Conservation (phyloP, 2,888 invertebrate species). For the Orthonychiurus folsomi region DNA sequence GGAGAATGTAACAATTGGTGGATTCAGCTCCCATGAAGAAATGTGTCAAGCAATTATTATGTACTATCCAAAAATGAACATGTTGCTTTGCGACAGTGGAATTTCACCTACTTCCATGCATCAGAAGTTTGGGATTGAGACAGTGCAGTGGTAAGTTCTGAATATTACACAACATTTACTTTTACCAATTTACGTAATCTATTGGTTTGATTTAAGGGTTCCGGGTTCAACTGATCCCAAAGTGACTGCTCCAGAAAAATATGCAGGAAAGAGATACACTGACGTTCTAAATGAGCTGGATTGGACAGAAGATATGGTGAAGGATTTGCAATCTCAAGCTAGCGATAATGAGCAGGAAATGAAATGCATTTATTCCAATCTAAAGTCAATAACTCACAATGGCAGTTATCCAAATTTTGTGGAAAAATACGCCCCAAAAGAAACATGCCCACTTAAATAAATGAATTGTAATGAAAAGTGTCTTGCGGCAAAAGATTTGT, state of each 20-base stretch:
- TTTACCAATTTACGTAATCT: neutral
- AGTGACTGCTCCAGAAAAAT: neutral
- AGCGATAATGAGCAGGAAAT: too few relatives aligned
- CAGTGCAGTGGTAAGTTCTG: neutral
- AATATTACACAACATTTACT: too few relatives aligned
- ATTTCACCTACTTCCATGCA: neutral
- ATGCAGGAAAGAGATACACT: constrained; percentile 1
- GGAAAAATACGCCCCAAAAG: too few relatives aligned
- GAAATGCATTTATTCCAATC: too few relatives aligned
- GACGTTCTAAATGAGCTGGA: constrained; percentile 2
- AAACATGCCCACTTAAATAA: too few relatives aligned
- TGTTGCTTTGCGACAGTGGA: neutral
- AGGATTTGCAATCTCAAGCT: neutral
- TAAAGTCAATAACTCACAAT: too few relatives aligned
- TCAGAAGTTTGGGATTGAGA: neutral
- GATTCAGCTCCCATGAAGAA: neutral
- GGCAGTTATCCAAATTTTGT: too few relatives aligned
- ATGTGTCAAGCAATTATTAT: constrained; percentile 5
- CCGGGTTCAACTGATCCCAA: neutral
- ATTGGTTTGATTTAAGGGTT: too few relatives aligned
- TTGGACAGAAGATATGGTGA: constrained; percentile 1
- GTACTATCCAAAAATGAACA: neutral
- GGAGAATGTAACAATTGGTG: constrained; percentile 1
- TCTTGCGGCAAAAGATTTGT: too few relatives aligned
- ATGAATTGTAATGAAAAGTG: too few relatives aligned